Evolutionary conservation across 2,797 vertebrate species (phyloP), one percentile per base, ranked within the genome.

Genomic region (Denticeps clupeoides): DNA sequence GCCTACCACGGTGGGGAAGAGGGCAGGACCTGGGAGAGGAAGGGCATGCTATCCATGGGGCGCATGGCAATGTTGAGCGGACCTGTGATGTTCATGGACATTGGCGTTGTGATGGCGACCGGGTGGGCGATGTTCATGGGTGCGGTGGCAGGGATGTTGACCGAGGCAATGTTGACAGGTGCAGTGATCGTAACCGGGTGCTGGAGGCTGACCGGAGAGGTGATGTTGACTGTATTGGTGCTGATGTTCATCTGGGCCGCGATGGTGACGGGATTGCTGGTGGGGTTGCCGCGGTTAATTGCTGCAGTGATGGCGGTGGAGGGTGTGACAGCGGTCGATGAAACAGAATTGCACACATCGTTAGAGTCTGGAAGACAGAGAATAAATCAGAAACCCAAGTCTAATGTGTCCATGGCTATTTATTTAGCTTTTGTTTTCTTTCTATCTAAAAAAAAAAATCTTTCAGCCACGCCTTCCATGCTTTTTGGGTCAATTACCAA

Each of bases 211-310:
- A 95, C 74, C 0, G 89, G 89, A 47, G 93, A 93, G 7, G 88
- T 89, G 86, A 97, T 94, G 71, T 93, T 95, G 48, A 96, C 84
- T 1, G 93, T 92, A 72, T 90, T 94, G 68, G 91, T 94, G 72
- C 88, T 89, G 55, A 96, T 92, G 89, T 91, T 97, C 93, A 98
- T 95, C 72, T 93, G 92, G 59, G 93, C 87, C 27, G 93, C 90
- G 63, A 98, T 93, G 67, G 93, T 96, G 78, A 95, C 85, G 3
- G 93, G 86, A 81, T 91, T 73, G 69, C 53, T 68, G 60, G 15
- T 2, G 51, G 71, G 73, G 58, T 47, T 50, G 18, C 44, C 53
- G 18, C 82, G 79, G 73, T 79, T 82, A 81, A 87, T 82, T 58
- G 38, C 75, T 47, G 80, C 41, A 62, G 77, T 81, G 75, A 74